Evolutionary conservation across 1,140 invertebrate genomes (phyloP).

Genomic region (Drosophila kohkoa): DNA sequence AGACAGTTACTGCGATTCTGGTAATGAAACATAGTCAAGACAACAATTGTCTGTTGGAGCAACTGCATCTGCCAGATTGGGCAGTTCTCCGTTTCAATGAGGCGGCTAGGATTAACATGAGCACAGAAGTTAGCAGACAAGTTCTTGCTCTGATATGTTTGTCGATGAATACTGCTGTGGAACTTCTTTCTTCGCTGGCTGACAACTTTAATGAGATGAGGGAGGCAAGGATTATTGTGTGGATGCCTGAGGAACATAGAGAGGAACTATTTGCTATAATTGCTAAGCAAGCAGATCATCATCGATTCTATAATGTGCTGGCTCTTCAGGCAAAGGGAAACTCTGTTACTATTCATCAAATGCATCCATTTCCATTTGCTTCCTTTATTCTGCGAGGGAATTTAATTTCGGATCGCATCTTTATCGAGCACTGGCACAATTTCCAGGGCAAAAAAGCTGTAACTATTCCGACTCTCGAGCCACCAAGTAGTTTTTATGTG

Average conservation of each 20-base stretch:
- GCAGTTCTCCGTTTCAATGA: conserved; percentile 48
- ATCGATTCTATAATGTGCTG: conserved; percentile 42
- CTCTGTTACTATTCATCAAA: background rate
- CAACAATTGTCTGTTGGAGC: conserved; percentile 12
- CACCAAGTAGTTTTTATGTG: conserved; percentile 36
- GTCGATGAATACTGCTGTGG: background rate
- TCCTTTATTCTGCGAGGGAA: background rate
- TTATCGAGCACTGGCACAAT: conserved; percentile 31
- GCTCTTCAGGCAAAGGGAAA: background rate
- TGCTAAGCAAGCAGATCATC: background rate
- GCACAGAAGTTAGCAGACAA: background rate
- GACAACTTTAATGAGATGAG: conserved; percentile 38
- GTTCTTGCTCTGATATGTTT: conserved; percentile 42
- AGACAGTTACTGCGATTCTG: conserved; percentile 18
- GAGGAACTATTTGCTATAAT: background rate
- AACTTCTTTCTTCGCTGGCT: conserved; percentile 35
- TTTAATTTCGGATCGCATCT: conserved; percentile 2
- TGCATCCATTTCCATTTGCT: conserved; percentile 49
- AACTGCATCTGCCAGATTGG: conserved; percentile 29
- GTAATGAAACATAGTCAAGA: conserved; percentile 16
- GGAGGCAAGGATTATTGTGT: conserved; percentile 45
- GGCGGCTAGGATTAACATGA: conserved; percentile 7
- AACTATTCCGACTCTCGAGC: conserved; percentile 8
- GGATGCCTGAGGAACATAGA: background rate
- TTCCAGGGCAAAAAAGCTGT: conserved; percentile 41